Conservation (phyloP, 1,140 invertebrate species). For the Drosophila gunungcola region DNA sequence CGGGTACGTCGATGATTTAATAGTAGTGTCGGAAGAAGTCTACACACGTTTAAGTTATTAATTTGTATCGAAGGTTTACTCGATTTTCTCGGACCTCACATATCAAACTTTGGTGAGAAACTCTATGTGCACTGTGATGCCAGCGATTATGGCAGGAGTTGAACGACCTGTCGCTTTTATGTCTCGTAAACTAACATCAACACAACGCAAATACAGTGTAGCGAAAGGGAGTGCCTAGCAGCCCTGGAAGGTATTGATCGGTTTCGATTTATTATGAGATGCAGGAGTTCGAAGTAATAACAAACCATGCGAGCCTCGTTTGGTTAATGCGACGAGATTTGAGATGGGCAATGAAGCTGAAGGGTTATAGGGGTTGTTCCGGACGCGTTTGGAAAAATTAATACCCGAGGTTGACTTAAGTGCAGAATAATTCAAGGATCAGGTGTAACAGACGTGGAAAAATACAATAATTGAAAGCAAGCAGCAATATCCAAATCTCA, state of each 20-base stretch:
- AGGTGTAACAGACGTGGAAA: too few species aligned
- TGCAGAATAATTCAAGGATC: too few species aligned
- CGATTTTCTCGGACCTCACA: conserved; percentile 60
- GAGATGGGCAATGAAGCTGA: conserved; percentile 6
- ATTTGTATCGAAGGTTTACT: conserved; percentile 81
- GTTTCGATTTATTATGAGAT: conserved; percentile 16
- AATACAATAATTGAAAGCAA: too few species aligned
- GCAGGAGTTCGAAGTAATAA: conserved; percentile 19
- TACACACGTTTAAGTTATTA: conserved; percentile 23
- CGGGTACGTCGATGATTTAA: neutral
- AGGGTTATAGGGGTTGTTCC: too few species aligned
- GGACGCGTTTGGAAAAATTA: too few species aligned
- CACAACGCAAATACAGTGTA: too few species aligned
- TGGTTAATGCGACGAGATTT: too few species aligned
- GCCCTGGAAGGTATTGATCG: neutral
- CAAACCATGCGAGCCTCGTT: too few species aligned
- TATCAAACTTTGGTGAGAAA: conserved; percentile 1
- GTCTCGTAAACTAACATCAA: conserved; percentile 6
- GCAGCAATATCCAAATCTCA: too few species aligned
- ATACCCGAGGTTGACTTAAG: too few species aligned
- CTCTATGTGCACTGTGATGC: conserved; percentile 10
- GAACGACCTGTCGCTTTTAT: conserved; percentile 9
- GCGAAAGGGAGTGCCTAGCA: too few species aligned
- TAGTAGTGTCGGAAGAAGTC: neutral
- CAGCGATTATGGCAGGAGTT: neutral